Evolutionary conservation across 2,888 invertebrate species (phyloP).

Genomic region (Orthosia gracilis): DNA sequence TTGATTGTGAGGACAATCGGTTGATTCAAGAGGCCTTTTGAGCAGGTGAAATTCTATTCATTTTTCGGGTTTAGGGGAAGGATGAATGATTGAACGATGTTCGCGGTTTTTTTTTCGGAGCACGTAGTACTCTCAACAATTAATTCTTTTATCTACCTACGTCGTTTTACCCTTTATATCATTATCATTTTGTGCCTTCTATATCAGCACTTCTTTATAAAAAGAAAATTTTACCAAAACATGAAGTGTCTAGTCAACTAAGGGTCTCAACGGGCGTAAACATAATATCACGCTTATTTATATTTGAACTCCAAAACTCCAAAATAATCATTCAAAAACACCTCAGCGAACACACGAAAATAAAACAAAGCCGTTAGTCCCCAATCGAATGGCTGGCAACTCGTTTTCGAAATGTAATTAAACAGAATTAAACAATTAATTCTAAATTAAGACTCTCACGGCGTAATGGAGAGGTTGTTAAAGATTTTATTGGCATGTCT

Average conservation of each 20-base stretch:
- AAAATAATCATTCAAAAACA: constrained; percentile 12
- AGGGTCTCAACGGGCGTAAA: too few species aligned
- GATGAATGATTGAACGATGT: background rate
- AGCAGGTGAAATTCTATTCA: constrained; percentile 21
- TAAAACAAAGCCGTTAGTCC: constrained; percentile 31
- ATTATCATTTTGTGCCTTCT: too few species aligned
- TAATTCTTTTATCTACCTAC: background rate
- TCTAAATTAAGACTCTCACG: constrained; percentile 50
- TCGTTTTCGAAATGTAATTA: constrained; percentile 54
- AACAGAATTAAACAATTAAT: constrained; percentile 57
- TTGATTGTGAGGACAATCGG: constrained; percentile 57
- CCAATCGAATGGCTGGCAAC: constrained; percentile 51
- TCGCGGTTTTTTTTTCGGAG: too few species aligned
- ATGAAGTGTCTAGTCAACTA: too few species aligned
- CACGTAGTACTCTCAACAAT: background rate
- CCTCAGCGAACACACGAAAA: constrained; percentile 15
- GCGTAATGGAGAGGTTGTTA: constrained; percentile 46
- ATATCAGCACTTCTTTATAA: too few species aligned
- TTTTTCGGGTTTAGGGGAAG: constrained; percentile 1
- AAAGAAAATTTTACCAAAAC: too few species aligned
- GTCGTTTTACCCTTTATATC: too few species aligned
- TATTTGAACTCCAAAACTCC: too few species aligned
- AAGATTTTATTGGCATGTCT: constrained; percentile 48
- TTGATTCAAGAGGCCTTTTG: constrained; percentile 24
- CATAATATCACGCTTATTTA: too few species aligned